Evolutionary conservation across 2,888 invertebrate genomes (phyloP), one percentile per base, ranked within the genome.

Genomic region (Cheilosia scutellata): DNA sequence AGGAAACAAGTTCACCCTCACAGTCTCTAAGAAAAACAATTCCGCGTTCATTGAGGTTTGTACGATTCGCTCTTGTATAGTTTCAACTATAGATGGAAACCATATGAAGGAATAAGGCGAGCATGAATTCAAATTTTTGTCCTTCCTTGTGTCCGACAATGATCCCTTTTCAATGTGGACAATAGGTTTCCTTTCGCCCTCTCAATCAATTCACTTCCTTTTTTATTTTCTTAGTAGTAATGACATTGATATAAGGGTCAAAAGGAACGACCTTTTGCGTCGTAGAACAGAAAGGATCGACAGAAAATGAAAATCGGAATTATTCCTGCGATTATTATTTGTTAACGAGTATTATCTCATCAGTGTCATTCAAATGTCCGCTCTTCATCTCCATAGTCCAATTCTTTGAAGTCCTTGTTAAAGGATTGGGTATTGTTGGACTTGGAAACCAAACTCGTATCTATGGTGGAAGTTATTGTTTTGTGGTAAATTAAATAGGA

Each of bases 321-420:
- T 63, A 71, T 63, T 78, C 71, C 29, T 40, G 77, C 68, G 68
- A 77, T 77, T 71, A 77, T 76, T 76, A 70, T 78, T 78, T 49
- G 78, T 57, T 62, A 78, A 71, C 63, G 78, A 63, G 47, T 40
- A 70, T 70, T 78, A 78, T 78, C 62, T 70, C 70, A 70, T 78
- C 62, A 70, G 37, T 62, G 51, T 27, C 58, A 66, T 66, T 66
- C 68, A 76, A 68, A 33, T 60, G 60, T 57, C 47, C 47, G 31
- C 16, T 58, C 58, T 37, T 58, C 31, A 44, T 58, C 44, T 25
- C 11, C 5, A 42, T 20, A 29, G 62, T 49, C 20, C 33, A 31
- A 68, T n/a, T 44, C 44, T 33, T 37, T 49, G 27, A 53, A 31
- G 29, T 53, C 66, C 53, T 62, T 49, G 37, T 29, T 2, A 53